Percentiles rank a stretch among this genome's conserved stretches.
Evolutionary conservation across 2,113 vertebrate species (phyloP).

Genomic region (Chlorocebus sabaeus): DNA sequence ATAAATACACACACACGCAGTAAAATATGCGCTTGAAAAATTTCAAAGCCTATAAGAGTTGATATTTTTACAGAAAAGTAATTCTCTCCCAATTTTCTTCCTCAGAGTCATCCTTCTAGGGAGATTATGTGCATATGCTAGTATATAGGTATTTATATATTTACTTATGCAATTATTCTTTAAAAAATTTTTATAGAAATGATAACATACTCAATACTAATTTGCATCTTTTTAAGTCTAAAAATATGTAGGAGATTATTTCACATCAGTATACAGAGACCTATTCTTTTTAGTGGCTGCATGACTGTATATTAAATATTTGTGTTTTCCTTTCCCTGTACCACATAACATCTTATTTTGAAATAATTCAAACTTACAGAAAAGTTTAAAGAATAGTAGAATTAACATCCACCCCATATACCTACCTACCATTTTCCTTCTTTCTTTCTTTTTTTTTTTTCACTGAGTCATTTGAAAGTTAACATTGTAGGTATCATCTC

Average conservation of each 20-base stretch:
- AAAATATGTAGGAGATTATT: neutral
- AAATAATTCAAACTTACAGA: neutral
- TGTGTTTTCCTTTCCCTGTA: neutral
- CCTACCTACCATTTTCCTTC: neutral
- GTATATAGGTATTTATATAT: neutral
- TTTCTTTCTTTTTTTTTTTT: neutral
- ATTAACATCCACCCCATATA: neutral
- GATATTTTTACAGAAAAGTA: conserved; percentile 2
- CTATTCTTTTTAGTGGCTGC: neutral
- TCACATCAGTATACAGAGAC: neutral
- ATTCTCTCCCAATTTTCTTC: neutral
- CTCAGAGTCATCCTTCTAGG: neutral
- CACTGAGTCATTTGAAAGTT: neutral
- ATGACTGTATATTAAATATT: neutral
- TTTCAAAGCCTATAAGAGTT: neutral
- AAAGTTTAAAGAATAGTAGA: neutral
- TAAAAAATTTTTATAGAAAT: neutral
- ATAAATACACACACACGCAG: neutral
- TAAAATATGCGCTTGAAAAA: neutral
- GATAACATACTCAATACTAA: neutral
- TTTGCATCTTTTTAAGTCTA: neutral
- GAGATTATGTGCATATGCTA: neutral
- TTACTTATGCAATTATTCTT: neutral
- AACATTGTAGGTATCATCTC: neutral
- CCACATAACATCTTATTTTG: neutral